These are phyloP conservation scores for Charadrius vociferus DNA, from an alignment of 2,113 vertebrate species.

Conservation along the genomic window DNA sequence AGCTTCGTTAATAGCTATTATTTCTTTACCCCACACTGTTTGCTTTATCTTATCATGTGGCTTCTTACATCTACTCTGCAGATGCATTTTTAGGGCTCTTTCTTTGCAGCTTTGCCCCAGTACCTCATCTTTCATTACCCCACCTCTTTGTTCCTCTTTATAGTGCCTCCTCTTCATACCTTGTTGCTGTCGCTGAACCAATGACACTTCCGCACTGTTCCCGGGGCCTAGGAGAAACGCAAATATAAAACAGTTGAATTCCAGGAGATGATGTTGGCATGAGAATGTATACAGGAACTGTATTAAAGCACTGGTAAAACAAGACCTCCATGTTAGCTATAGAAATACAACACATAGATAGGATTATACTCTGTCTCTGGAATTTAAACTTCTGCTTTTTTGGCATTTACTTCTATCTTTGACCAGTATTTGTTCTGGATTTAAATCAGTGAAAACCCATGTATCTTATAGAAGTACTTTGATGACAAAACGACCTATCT, in stretches of 20 bases:
- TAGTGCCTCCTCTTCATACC: neutral
- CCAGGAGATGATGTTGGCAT: conserved; percentile 11
- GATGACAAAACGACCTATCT: neutral
- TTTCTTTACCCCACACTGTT: conserved; percentile 26
- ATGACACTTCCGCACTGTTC: neutral
- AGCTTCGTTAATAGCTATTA: conserved; percentile 20
- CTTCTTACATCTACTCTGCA: conserved; percentile 28
- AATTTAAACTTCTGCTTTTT: neutral
- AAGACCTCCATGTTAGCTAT: neutral
- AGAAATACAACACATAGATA: neutral
- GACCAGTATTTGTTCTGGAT: neutral
- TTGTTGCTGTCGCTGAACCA: neutral
- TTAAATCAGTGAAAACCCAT: neutral
- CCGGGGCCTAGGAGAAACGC: neutral
- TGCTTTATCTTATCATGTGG: conserved; percentile 55
- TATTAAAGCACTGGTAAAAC: neutral
- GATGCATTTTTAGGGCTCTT: neutral
- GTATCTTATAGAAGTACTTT: neutral
- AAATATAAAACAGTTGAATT: conserved; percentile 17
- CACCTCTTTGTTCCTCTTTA: conserved; percentile 18
- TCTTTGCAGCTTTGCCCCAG: neutral
- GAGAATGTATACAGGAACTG: neutral
- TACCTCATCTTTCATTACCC: conserved; percentile 15
- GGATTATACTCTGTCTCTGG: neutral
- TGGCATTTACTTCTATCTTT: neutral